Evolutionary conservation across 2,888 invertebrate species (phyloP).

Genomic region (Exocentrus adspersus): DNA sequence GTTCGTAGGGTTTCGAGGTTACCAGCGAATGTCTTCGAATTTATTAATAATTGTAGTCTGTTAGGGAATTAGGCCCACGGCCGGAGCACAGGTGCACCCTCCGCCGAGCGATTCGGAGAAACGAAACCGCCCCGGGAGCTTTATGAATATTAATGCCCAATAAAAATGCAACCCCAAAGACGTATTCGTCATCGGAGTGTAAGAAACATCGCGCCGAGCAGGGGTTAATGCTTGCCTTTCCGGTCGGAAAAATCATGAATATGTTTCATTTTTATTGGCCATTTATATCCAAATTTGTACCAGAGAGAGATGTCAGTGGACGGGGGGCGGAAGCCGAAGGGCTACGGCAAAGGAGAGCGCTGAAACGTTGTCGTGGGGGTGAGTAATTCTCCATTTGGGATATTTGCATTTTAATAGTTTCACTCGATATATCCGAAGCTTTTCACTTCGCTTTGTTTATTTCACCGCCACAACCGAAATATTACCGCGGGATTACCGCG

Average conservation of each 20-base stretch:
- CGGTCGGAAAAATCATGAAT: constrained; percentile 64
- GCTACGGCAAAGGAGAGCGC: constrained; percentile 45
- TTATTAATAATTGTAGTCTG: too few species aligned
- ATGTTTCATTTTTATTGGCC: constrained; percentile 66
- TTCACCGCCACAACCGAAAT: constrained; percentile 44
- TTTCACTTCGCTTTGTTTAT: constrained; percentile 58
- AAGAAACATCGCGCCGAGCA: constrained; percentile 52
- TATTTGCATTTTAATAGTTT: constrained; percentile 66
- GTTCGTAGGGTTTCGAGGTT: background rate
- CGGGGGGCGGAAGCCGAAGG: constrained; percentile 34
- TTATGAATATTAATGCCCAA: constrained; percentile 54
- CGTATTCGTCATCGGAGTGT: constrained; percentile 54
- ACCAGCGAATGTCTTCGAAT: too few species aligned
- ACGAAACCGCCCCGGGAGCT: constrained; percentile 41
- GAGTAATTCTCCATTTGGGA: constrained; percentile 53
- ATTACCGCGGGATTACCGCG: constrained; percentile 42
- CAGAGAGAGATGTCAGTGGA: constrained; percentile 56
- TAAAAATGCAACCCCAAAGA: constrained; percentile 51
- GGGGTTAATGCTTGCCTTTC: constrained; percentile 61
- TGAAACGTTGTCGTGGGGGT: constrained; percentile 56
- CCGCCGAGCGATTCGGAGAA: background rate
- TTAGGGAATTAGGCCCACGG: too few species aligned
- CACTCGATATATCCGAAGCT: constrained; percentile 56
- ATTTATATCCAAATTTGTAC: constrained; percentile 62
- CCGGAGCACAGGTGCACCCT: background rate